Evolutionary conservation across 1,140 invertebrate genomes (phyloP), one percentile per base, ranked within the genome.

Genomic region (Contarinia nasturtii): DNA sequence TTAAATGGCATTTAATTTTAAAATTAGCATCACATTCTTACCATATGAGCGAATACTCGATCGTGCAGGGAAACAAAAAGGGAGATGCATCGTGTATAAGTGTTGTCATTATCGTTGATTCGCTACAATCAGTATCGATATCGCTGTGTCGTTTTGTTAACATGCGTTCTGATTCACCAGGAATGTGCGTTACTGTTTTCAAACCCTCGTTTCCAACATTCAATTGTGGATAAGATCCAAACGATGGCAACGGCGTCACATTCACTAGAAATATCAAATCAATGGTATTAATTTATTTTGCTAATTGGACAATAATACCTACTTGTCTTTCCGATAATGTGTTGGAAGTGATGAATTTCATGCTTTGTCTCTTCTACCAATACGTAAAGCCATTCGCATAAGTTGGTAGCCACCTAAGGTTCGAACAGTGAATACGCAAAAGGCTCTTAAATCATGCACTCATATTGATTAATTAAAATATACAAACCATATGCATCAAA

Each of bases 401-500:
- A 58, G 65, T 94, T 93, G 15, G 89, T 90, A 1, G 86, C 89
- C 46, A 83, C n/a, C n/a, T n/a, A n/a, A n/a, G n/a, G n/a, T n/a
- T n/a, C n/a, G n/a, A n/a, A n/a, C n/a, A n/a, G n/a, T n/a, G n/a
- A n/a, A n/a, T n/a, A n/a, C n/a, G n/a, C n/a, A n/a, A n/a, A n/a
- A n/a, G n/a, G n/a, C n/a, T n/a, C n/a, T n/a, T n/a, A n/a, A n/a
- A n/a, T n/a, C n/a, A n/a, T n/a, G n/a, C n/a, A n/a, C n/a, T n/a
- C n/a, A n/a, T n/a, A n/a, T n/a, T n/a, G n/a, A n/a, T n/a, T n/a
- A n/a, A n/a, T n/a, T n/a, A n/a, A n/a, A n/a, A n/a, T n/a, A n/a
- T n/a, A n/a, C n/a, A n/a, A n/a, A n/a, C 80, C 41, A 93, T 77
- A 62, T 94, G 90, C 87, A 93, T 93, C 44, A 93, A 66, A 5